Evolutionary conservation across 2,888 invertebrate genomes (phyloP).

Genomic region (Hirtodrosophila cameraria): DNA sequence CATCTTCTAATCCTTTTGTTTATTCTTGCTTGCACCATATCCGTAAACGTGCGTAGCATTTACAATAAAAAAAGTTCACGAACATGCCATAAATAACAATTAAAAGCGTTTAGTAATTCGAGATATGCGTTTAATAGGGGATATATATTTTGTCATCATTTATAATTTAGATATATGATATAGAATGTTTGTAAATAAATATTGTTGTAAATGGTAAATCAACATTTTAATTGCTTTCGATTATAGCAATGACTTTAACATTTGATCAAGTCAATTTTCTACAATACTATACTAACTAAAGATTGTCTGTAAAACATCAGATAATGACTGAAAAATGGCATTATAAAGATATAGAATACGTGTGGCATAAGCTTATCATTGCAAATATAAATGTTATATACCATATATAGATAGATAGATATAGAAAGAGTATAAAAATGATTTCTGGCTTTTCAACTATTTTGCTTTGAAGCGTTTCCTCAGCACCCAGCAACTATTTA

Average conservation of each 20-base stretch:
- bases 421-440: neutral
- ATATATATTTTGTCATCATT: no score
- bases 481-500: conserved; percentile 12
- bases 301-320: neutral
- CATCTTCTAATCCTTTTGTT: no score
- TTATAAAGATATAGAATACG: conserved; percentile 22
- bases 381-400: no score
- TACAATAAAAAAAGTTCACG: no score
- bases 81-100: no score
- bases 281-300: conserved; percentile 4
- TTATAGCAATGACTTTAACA: conserved; percentile 6
- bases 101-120: no score
- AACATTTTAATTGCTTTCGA: conserved; percentile 20
- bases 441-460: no score
- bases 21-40: no score
- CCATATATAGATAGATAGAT: conserved; percentile 1
- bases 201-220: conserved; percentile 2
- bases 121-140: no score
- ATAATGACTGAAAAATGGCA: conserved; percentile 1
- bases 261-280: conserved; percentile 17
- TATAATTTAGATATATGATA: no score
- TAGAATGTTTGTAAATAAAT: neutral
- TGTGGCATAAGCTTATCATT: no score
- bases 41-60: no score
- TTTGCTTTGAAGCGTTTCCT: neutral